Percentiles rank a stretch among this genome's conserved stretches.
Evolutionary conservation across 2,113 vertebrate genomes (phyloP).

Genomic region (Zonotrichia leucophrys): DNA sequence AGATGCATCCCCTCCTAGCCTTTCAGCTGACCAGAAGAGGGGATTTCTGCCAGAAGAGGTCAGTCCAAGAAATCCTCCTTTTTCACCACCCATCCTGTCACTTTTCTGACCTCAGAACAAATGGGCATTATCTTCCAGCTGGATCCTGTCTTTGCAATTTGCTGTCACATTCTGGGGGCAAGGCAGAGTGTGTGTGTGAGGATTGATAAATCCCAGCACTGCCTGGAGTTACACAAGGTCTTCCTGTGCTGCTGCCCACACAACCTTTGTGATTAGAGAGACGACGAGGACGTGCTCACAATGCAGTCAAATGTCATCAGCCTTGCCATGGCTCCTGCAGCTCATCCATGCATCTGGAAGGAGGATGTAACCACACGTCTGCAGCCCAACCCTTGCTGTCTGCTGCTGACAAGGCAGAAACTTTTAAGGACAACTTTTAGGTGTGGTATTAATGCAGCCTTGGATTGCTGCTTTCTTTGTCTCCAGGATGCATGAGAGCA

Average conservation of each 20-base stretch:
- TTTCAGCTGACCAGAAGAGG: background rate
- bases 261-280: background rate
- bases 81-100: background rate
- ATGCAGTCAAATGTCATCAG: background rate
- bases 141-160: background rate
- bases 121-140: background rate
- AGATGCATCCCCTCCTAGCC: background rate
- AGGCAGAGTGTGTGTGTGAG: background rate
- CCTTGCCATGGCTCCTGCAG: background rate
- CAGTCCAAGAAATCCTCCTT: background rate
- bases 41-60: background rate
- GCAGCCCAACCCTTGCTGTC: background rate
- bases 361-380: background rate
- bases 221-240: background rate
- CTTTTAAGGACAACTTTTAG: background rate
- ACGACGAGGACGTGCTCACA: background rate
- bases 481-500: background rate
- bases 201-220: background rate
- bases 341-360: background rate
- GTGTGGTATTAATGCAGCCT: background rate
- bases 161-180: background rate
- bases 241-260: background rate
- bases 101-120: background rate
- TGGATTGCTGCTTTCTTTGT: background rate
- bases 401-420: background rate